Base-by-base conservation (phyloP, 2,113 vertebrate species). In the Procapra przewalskii region DNA sequence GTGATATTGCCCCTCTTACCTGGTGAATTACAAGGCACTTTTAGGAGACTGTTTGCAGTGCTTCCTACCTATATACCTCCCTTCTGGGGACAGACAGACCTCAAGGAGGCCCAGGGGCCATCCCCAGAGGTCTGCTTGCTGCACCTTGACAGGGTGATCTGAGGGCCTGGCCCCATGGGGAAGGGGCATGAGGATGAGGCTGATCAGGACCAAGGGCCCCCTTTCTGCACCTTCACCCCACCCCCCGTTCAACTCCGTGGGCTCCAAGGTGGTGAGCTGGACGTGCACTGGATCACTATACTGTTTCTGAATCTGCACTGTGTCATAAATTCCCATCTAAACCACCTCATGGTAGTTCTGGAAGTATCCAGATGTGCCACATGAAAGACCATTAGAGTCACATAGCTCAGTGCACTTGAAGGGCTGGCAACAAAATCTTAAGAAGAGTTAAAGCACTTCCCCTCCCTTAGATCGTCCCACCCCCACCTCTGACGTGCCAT, bases 11-110 rank as follows among this genome's bases (percentile, higher is more conserved):
- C 10, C 13, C 87, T 97, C 97, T 97, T 96, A 96, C 90, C 79
- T 85, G 88, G 97, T 0, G 2, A 98, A 90, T 96, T 97, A 77
- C 33, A 98, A 98, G 98, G 98, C 98, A 98, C 98, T 98, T 84
- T 85, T 9, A 64, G 97, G 98, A 97, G 91, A 75, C 93, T 52
- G 15, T 91, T 95, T 97, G 97, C 97, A 98, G 98, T 98, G 98
- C 98, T 98, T 98, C 94, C 97, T 98, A 95, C 94, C 93, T 92
- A 57, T 91, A 96, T 94, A 84, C 23, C 93, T 98, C 98, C 98
- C 98, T 98, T 97, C 97, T 89, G 67, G 97, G 95, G 94, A 98
- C 29, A 96, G 90, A 93, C 89, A 94, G 96, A 95, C 95, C 96
- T 94, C 55, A 75, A 83, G 62, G 6, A 95, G 45, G 93, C 94